Evolutionary conservation across 2,113 vertebrate species (phyloP).

Genomic region (Arenaria interpres): DNA sequence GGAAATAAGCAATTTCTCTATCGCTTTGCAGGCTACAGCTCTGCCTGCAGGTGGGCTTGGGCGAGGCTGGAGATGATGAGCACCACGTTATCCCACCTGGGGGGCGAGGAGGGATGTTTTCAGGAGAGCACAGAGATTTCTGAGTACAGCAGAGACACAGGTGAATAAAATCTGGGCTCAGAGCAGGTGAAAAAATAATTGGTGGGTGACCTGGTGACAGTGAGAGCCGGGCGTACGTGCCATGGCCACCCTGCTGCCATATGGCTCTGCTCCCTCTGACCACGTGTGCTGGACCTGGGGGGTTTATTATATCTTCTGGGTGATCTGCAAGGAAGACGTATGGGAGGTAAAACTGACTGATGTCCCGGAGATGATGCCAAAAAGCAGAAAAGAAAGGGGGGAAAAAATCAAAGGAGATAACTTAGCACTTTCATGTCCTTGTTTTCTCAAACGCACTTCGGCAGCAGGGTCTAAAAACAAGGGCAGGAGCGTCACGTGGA

Average conservation of each 20-base stretch:
- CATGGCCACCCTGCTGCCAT: rapidly evolving
- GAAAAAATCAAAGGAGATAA: background rate
- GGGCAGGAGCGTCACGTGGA: background rate
- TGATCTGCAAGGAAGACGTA: background rate
- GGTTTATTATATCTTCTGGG: background rate
- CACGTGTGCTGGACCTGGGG: rapidly evolving
- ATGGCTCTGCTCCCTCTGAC: background rate
- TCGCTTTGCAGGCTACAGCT: background rate
- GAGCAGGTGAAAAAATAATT: background rate
- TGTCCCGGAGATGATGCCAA: background rate
- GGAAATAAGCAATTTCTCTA: background rate
- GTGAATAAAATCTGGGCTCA: background rate
- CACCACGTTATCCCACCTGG: rapidly evolving
- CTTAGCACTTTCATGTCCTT: background rate
- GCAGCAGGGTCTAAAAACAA: background rate
- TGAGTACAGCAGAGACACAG: background rate
- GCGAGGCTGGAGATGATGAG: background rate
- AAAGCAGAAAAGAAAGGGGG: rapidly evolving
- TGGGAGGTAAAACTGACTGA: background rate
- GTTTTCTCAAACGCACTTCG: background rate
- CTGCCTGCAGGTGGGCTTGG: background rate
- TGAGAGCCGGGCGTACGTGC: rapidly evolving
- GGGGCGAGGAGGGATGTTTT: background rate
- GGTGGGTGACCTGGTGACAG: background rate
- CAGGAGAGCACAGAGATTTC: background rate